These are phyloP conservation scores for Drosophila atripex DNA, from an alignment of 2,888 invertebrate genomes.

Conservation along the genomic window DNA sequence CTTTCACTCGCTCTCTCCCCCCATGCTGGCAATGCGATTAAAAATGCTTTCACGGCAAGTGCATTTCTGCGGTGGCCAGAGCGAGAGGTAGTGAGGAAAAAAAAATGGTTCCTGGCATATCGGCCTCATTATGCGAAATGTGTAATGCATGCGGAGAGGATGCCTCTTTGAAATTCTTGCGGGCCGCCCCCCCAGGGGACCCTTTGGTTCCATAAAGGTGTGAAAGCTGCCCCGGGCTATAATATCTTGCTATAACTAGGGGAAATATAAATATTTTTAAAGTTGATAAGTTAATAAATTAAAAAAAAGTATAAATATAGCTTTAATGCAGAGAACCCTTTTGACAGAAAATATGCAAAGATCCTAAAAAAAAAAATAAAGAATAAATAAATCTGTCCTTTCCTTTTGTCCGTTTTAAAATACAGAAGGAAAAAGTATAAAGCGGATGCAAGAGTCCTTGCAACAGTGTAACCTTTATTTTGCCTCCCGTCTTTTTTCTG, in stretches of 20 bases:
- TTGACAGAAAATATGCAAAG: constrained; percentile 32
- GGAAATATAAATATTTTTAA: not conserved
- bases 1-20: constrained; percentile 18
- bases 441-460: constrained; percentile 43
- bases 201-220: constrained; percentile 21
- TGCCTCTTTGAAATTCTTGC: constrained; percentile 29
- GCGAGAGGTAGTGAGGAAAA: constrained; percentile 1
- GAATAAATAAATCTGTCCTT: constrained; percentile 1
- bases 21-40: constrained; percentile 66
- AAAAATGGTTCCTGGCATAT: constrained; percentile 28
- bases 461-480: constrained; percentile 36
- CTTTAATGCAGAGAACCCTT: constrained; percentile 6
- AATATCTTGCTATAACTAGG: not conserved
- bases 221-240: constrained; percentile 8
- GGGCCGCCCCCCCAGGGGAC: constrained; percentile 16
- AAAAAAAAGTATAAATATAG: not conserved
- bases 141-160: constrained; percentile 30
- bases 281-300: not conserved
- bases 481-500: constrained; percentile 12
- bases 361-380: constrained; percentile 17
- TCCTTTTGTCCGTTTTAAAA: not conserved
- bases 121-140: constrained; percentile 42
- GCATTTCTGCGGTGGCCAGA: constrained; percentile 71
- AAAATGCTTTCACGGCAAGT: constrained; percentile 79
- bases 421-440: not conserved